A percentile compares a stretch with the other conserved stretches of the same genome.
Evolutionary conservation across 2,797 vertebrate species (phyloP).

Genomic region (Acridotheres tristis): DNA sequence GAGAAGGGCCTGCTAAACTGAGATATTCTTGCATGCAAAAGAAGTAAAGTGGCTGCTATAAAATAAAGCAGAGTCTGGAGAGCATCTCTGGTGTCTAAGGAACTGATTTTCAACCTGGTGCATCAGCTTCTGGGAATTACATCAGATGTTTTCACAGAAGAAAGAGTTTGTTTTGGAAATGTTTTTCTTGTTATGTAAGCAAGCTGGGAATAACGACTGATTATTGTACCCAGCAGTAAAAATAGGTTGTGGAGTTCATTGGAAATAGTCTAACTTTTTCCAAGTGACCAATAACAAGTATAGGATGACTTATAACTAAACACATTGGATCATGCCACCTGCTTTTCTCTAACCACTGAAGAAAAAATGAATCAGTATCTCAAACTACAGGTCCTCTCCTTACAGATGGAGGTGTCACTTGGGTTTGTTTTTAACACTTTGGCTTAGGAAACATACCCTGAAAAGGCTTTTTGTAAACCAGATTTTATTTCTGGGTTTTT

Average conservation of each 20-base stretch:
- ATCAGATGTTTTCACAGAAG: constrained; percentile 58
- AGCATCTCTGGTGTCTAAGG: constrained; percentile 7
- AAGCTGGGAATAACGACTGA: not conserved
- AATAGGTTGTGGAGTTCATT: not conserved
- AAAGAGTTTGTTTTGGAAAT: constrained; percentile 46
- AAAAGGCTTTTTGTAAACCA: not conserved
- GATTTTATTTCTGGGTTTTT: not conserved
- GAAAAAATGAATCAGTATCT: not conserved
- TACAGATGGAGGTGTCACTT: not conserved
- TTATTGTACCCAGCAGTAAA: constrained; percentile 32
- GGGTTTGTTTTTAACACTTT: not conserved
- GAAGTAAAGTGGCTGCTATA: not conserved
- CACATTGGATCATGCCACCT: not conserved
- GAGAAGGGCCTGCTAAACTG: not conserved
- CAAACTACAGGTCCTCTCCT: not conserved
- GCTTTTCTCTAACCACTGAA: not conserved
- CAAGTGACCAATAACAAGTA: not conserved
- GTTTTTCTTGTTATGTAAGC: constrained; percentile 48
- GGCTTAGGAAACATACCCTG: not conserved
- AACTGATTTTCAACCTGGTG: constrained; percentile 2
- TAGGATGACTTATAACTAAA: not conserved
- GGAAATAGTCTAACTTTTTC: constrained; percentile 24
- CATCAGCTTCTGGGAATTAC: constrained; percentile 44
- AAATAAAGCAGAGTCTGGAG: not conserved
- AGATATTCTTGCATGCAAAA: not conserved